phyloP scores from a whole-genome alignment of 2,888 invertebrate species.

The Dasysyrphus albostriatus region DNA sequence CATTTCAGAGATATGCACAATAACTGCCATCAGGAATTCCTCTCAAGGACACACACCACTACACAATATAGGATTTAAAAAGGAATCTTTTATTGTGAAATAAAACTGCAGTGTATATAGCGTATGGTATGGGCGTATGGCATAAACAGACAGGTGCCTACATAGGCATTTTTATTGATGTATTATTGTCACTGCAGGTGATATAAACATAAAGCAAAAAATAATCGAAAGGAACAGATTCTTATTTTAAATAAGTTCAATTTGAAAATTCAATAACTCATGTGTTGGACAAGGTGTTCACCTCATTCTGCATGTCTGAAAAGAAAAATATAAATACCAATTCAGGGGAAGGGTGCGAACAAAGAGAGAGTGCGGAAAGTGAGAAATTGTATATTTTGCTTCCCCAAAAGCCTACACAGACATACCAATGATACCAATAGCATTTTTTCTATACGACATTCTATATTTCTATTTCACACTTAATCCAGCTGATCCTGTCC shows the following conservation, averaged over 20 bases:
- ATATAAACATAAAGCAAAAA: neutral
- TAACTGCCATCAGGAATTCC: conserved; percentile 7
- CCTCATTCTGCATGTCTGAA: neutral
- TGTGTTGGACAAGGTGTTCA: neutral
- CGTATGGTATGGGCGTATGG: neutral
- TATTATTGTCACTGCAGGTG: conserved; percentile 17
- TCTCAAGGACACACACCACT: conserved; percentile 17
- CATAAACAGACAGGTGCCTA: neutral
- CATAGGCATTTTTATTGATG: conserved; percentile 20
- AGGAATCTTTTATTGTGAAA: conserved; percentile 4
- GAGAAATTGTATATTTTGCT: too few relatives aligned
- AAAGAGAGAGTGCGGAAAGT: too few relatives aligned
- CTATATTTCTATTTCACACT: too few relatives aligned
- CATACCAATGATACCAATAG: too few relatives aligned
- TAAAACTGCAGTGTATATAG: neutral
- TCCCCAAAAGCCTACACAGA: too few relatives aligned
- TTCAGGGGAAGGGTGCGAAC: too few relatives aligned
- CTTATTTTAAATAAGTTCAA: neutral
- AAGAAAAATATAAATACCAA: too few relatives aligned
- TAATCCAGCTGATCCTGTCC: too few relatives aligned
- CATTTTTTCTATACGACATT: too few relatives aligned
- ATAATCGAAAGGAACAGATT: neutral
- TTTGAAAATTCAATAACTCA: neutral
- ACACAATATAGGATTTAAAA: conserved; percentile 10
- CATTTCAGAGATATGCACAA: conserved; percentile 2